phyloP scores from a whole-genome alignment of 2,888 invertebrate genomes.

The Timandra comae region DNA sequence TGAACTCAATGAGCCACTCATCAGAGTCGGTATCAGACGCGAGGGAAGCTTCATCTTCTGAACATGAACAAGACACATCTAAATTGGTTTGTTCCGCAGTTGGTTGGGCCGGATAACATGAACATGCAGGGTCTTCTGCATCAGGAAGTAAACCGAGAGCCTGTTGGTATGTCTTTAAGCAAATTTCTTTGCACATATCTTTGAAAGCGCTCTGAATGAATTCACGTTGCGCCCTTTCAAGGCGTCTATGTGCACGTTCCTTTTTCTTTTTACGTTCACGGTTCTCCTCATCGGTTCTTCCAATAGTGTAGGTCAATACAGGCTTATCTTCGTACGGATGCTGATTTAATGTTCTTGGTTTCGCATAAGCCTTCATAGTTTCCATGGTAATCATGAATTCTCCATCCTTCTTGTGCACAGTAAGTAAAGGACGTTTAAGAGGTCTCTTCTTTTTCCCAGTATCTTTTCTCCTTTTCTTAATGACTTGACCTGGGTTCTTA shows the following conservation, averaged over 20 bases:
- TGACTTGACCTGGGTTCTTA: constrained; percentile 46
- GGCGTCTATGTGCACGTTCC: constrained; percentile 49
- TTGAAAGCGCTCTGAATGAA: constrained; percentile 62
- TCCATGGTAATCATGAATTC: constrained; percentile 66
- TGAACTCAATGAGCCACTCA: constrained; percentile 68
- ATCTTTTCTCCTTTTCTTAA: constrained; percentile 53
- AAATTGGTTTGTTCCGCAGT: constrained; percentile 38
- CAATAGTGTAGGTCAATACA: constrained; percentile 53
- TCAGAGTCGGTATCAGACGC: constrained; percentile 61
- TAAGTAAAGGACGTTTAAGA: constrained; percentile 53
- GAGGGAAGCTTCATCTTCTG: constrained; percentile 41
- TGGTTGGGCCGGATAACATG: constrained; percentile 49
- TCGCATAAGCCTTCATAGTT: constrained; percentile 55
- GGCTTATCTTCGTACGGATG: constrained; percentile 65
- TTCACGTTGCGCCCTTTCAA: constrained; percentile 55
- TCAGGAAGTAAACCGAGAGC: constrained; percentile 56
- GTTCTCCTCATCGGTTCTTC: constrained; percentile 66
- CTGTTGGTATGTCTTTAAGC: constrained; percentile 64
- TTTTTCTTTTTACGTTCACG: constrained; percentile 48
- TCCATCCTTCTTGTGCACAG: constrained; percentile 60
- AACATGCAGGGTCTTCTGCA: constrained; percentile 52
- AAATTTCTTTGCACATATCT: constrained; percentile 64
- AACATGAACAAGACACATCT: constrained; percentile 59
- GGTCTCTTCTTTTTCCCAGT: constrained; percentile 42
- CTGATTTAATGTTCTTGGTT: constrained; percentile 52